A percentile compares a stretch with the other conserved stretches of the same genome.
Evolutionary conservation across 2,888 invertebrate genomes (phyloP).

Genomic region (Cactoblastis cactorum): DNA sequence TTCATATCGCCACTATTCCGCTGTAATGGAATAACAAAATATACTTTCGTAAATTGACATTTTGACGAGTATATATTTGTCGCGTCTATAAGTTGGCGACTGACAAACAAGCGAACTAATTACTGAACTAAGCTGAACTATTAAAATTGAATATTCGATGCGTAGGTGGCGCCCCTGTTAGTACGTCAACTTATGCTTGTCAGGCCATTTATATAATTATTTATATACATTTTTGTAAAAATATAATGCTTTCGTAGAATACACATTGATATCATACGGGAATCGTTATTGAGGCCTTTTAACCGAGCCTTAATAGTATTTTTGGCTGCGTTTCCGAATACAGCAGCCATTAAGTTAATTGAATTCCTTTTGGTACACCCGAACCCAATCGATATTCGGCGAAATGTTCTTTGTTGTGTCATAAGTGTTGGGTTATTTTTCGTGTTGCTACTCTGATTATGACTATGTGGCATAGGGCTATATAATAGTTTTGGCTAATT

Average conservation of each 20-base stretch:
- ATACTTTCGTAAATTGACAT: no score
- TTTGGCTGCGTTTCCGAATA: slow-evolving; percentile 31
- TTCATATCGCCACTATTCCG: no score
- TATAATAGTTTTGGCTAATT: no score
- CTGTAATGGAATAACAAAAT: no score
- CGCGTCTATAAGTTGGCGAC: no score
- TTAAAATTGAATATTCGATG: no score
- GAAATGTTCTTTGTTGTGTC: slow-evolving; percentile 33
- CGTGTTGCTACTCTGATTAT: slow-evolving; percentile 9
- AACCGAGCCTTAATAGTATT: slow-evolving; percentile 36
- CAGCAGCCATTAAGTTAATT: slow-evolving; percentile 43
- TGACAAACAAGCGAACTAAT: no score
- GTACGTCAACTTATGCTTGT: no score
- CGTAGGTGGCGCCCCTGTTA: no score
- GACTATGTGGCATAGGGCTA: background rate
- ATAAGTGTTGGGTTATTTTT: slow-evolving; percentile 19
- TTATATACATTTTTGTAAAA: slow-evolving; percentile 23
- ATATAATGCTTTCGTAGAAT: slow-evolving; percentile 26
- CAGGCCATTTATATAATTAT: no score
- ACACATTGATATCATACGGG: slow-evolving; percentile 28
- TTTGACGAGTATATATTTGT: no score
- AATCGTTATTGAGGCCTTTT: slow-evolving; percentile 36
- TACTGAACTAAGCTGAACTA: no score
- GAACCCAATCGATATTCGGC: slow-evolving; percentile 33
- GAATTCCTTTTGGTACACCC: slow-evolving; percentile 38